phyloP scores from a whole-genome alignment of 2,113 vertebrate species.

The Passer domesticus region DNA sequence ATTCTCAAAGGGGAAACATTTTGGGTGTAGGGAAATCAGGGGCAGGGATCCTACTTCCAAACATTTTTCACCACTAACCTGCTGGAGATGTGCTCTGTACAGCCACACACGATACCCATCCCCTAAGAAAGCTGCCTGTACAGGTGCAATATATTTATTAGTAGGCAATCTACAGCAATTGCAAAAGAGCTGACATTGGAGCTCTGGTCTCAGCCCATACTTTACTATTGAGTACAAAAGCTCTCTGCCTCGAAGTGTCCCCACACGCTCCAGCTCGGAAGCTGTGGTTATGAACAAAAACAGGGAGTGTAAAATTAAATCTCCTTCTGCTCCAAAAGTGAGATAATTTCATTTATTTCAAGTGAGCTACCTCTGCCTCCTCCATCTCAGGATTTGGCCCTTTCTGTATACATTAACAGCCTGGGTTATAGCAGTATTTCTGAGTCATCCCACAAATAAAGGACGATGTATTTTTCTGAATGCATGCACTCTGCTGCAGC shows the following conservation, averaged over 20 bases:
- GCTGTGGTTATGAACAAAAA: not conserved
- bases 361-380: not conserved
- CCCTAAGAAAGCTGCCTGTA: not conserved
- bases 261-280: fast-evolving
- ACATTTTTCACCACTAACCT: conserved; percentile 15
- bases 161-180: not conserved
- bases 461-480: not conserved
- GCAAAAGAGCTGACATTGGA: not conserved
- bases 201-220: not conserved
- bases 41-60: not conserved
- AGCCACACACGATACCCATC: not conserved
- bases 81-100: not conserved
- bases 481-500: not conserved
- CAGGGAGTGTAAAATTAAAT: not conserved
- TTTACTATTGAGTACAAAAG: not conserved
- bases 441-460: not conserved
- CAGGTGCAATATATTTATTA: not conserved
- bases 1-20: conserved; percentile 59
- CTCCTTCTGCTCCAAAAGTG: not conserved
- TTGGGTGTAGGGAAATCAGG: conserved; percentile 11
- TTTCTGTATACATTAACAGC: not conserved
- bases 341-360: not conserved
- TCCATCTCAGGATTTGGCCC: not conserved
- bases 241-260: not conserved
- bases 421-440: not conserved